These are phyloP conservation scores for Andrena bucephala DNA, from an alignment of 2,888 invertebrate genomes.

Conservation along the genomic window DNA sequence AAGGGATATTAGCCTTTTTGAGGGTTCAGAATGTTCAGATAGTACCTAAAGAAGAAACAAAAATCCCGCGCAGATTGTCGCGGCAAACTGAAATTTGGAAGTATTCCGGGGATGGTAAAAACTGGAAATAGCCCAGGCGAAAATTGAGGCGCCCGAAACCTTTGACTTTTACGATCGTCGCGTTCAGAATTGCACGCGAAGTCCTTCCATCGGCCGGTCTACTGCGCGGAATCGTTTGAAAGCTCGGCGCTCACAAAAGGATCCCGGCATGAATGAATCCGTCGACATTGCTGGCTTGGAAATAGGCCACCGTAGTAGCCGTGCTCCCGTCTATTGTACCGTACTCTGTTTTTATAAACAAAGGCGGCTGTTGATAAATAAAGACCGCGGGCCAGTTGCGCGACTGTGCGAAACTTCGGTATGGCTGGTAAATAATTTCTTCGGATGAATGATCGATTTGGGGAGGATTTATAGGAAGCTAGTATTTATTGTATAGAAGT, in stretches of 20 bases:
- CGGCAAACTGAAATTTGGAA: not conserved
- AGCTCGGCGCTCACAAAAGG: constrained; percentile 48
- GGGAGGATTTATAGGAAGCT: too few relatives aligned
- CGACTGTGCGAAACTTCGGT: too few relatives aligned
- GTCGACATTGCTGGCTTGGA: constrained; percentile 74
- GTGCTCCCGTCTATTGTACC: constrained; percentile 16
- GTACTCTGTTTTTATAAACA: constrained; percentile 16
- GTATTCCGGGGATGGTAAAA: too few relatives aligned
- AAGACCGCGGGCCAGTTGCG: not conserved
- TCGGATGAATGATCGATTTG: too few relatives aligned
- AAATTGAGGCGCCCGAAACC: constrained; percentile 6
- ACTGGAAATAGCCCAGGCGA: not conserved
- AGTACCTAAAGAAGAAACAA: too few relatives aligned
- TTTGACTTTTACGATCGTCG: constrained; percentile 23
- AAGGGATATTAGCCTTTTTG: not conserved
- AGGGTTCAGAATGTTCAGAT: too few relatives aligned
- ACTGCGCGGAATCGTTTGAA: constrained; percentile 36
- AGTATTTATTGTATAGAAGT: too few relatives aligned
- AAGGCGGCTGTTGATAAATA: not conserved
- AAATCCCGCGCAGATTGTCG: too few relatives aligned
- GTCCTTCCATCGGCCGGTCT: constrained; percentile 26
- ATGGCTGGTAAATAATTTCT: too few relatives aligned
- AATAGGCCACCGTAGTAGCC: constrained; percentile 72
- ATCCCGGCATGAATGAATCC: constrained; percentile 67
- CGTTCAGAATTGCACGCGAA: not conserved